Base-by-base conservation (phyloP, 1,140 invertebrate genomes). In the Venustaconcha ellipsiformis region DNA sequence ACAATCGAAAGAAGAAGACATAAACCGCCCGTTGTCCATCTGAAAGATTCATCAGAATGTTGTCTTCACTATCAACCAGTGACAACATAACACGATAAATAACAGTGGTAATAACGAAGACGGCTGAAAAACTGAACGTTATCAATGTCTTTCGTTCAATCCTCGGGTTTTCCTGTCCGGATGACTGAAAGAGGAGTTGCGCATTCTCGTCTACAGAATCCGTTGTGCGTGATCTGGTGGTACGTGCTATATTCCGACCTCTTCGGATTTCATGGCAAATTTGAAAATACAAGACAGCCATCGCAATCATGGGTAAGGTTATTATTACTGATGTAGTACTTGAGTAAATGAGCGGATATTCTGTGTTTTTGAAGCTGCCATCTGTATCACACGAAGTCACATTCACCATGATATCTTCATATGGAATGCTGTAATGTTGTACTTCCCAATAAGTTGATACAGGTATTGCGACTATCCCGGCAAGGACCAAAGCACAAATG, bases 341-440 rank as follows among this genome's bases (percentile, higher is more conserved):
- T 2, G 74, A 57, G 63, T 76, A 76, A 13, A 37, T 57, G 1
- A 70, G 55, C 0, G 67, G 74, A n/a, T 65, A 20, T 17, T 70
- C 48, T 18, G 67, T 70, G 1, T 70, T 56, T 17, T 57, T 18
- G 30, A 30, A 70, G 14, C 18, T 20, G 3, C 57, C 18, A 48
- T 76, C 74, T 70, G 58, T 70, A 30, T 76, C 74, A 37, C 74
- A 70, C 0, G 70, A 55, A 2, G 67, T 70, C 77, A 81, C 17
- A 82, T 82, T 57, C 70, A 65, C 48, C 37, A 11, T 48, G 0
- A 12, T 0, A 48, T 12, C 37, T 11, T 48, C 6, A 12, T 48
- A 48, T 30, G 26, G 26, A 2, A 30, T 48, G 4, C 20, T 23
- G n/a, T 76, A 55, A 20, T 48, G 37, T 48, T 48, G 37, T 48